phyloP scores from a whole-genome alignment of 2,113 vertebrate genomes.

The Zosterops pallidus region DNA sequence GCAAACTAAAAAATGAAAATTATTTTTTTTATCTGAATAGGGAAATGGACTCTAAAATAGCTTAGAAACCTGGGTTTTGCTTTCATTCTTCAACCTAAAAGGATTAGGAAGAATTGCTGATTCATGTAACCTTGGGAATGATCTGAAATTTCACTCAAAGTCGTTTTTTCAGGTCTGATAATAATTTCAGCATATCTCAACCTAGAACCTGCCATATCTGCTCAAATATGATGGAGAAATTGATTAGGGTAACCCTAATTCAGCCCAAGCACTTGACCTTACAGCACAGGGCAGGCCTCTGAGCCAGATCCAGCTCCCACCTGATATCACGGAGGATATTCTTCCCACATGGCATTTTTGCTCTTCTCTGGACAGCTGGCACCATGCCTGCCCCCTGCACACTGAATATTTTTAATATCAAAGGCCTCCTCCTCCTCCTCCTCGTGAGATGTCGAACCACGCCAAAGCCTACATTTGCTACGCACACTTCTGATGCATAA shows the following conservation, averaged over 20 bases:
- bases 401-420: neutral
- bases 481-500: neutral
- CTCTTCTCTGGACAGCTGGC: neutral
- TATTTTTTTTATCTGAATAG: neutral
- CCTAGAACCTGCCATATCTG: neutral
- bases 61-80: neutral
- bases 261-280: neutral
- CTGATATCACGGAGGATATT: fast-evolving
- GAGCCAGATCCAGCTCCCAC: neutral
- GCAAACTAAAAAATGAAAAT: neutral
- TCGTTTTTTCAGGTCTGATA: neutral
- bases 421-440: neutral
- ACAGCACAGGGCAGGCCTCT: neutral
- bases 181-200: fast-evolving
- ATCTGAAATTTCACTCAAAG: neutral
- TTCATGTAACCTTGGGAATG: neutral
- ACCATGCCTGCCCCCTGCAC: neutral
- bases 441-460: neutral
- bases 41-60: neutral
- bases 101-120: neutral
- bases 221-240: neutral
- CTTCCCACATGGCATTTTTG: neutral
- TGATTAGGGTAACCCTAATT: neutral
- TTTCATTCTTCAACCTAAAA: neutral
- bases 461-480: neutral